Evolutionary conservation across 2,888 invertebrate genomes (phyloP), one percentile per base, ranked within the genome.

Genomic region (Pogonocherus hispidulus): DNA sequence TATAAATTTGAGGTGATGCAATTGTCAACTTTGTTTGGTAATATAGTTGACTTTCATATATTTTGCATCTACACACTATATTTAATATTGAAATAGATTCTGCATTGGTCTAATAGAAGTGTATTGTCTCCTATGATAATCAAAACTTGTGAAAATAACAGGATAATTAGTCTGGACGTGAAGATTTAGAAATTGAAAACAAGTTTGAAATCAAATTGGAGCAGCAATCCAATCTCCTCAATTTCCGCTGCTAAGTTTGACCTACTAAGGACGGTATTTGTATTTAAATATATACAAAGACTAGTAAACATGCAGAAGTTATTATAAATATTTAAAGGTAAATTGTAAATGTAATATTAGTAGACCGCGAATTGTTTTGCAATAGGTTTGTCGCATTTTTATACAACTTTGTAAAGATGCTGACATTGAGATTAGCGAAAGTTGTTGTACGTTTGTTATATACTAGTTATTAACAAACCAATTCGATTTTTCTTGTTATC

Each of bases 351-450:
- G 49, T 20, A 20, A 35, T 37, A 62, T 62, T 62, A 62, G 20
- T 37, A 62, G 62, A 62, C 19, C 62, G 62, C 35, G 51, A 49
- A 51, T n/a, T 22, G 51, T 62, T 35, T 62, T 37, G 62, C 51
- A 62, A 62, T 51, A 35, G 27, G 35, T 32, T 22, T 46, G 27
- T 32, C 46, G 59, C 46, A 32, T 59, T 47, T 59, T 47, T 46
- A 19, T 35, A 47, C 19, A 16, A 14, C 32, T 23, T 51, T 37
- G 51, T 51, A 51, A 62, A 62, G 51, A 51, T 23, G 62, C 62
- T 66, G 66, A 55, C 66, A 66, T 66, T 66, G 66, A 66, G 60
- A 60, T 47, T 66, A 54, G 66, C 60, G 60, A 54, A 66, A 60
- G 66, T 66, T 41, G 41, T 14, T 14, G 41, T 16, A 41, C 14